Base-by-base conservation (phyloP, 1,140 invertebrate species). In the Rhizoglyphus robini region DNA sequence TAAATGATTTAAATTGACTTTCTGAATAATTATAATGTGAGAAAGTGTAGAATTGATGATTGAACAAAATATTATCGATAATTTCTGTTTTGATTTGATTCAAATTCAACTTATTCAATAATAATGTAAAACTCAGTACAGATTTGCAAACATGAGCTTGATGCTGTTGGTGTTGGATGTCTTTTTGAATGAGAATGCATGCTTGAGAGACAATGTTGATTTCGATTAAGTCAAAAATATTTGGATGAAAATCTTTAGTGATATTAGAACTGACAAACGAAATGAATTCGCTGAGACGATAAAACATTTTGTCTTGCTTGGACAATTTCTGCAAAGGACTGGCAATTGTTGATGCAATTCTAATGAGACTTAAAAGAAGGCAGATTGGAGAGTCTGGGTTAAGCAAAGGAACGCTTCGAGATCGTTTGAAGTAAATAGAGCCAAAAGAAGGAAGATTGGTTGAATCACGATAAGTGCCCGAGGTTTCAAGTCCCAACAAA, bases 361-460 rank as follows among this genome's bases (percentile, higher is more conserved):
- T 20, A 25, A 32, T 54, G 3, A 60, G 29, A 60, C 58, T 60
- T 18, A 20, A 29, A 15, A 49, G 27, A 18, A 64, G n/a, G 51
- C 63, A 64, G 2, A 64, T 64, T 15, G 63, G 46, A 1, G 63
- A 64, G 25, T 49, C 46, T 4, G 31, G 5, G 32, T 48, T 48
- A 31, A 64, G 41, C 15, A 64, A 20, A 2, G 63, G 41, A 4
- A 64, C 46, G 8, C 11, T 49, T 15, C 31, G 20, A 20, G 31
- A 49, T 31, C 27, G 18, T 57, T 49, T 47, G 31, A 65, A 58
- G 32, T 65, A 64, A 23, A 68, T 47, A 48, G 67, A 54, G 23
- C 67, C 67, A 59, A 31, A 67, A 1, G 67, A 68, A 18, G 67
- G 67, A 4, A 62, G 36, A 57, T 58, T 51, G 34, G 57, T 15